Base-by-base conservation (phyloP, 2,888 invertebrate genomes). In the Drosophila ustulata region DNA sequence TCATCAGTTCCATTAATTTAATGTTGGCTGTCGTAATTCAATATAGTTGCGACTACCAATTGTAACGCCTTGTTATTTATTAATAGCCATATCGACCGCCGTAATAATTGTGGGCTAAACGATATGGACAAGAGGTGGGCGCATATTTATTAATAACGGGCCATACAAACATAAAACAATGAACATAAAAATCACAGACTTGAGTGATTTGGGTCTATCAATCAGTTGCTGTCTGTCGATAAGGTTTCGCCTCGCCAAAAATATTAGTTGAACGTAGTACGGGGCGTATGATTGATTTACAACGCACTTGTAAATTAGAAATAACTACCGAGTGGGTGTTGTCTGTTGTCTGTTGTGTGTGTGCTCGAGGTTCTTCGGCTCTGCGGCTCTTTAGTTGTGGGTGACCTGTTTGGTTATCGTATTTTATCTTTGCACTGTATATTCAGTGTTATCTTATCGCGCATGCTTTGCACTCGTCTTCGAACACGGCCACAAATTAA, bases 401-500 rank as follows among this genome's bases (percentile, higher is more conserved):
- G 59, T 65, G 82, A 66, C 64, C 61, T 61, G 68, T 70, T 73
- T 76, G 65, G 23, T 25, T 75, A 80, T 71, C 75, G 55, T 30
- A 43, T 39, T 56, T 68, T 77, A 70, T 85, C 75, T 51, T 28
- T 55, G 41, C 26, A 8, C 53, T 53, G 25, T 46, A 58, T 46
- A 11, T 37, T 39, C 49, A 13, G 43, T 47, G 26, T 37, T 87
- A 87, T 84, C 85, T 87, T 78, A 84, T 84, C 87, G 56, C 26
- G 59, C 51, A 69, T 63, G 46, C 58, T 63, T 57, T 51, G 50
- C 39, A 41, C 39, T 41, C 39, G 39, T 18, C 6, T 13, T 41
- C 39, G 39, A 43, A 74, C 82, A 82, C 70, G 73, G 70, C 64
- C 25, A 71, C 87, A 84, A 84, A 84, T 83, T 87, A 74, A 87